Conservation (phyloP, 2,113 vertebrate genomes). For the Xiphophorus maculatus region DNA sequence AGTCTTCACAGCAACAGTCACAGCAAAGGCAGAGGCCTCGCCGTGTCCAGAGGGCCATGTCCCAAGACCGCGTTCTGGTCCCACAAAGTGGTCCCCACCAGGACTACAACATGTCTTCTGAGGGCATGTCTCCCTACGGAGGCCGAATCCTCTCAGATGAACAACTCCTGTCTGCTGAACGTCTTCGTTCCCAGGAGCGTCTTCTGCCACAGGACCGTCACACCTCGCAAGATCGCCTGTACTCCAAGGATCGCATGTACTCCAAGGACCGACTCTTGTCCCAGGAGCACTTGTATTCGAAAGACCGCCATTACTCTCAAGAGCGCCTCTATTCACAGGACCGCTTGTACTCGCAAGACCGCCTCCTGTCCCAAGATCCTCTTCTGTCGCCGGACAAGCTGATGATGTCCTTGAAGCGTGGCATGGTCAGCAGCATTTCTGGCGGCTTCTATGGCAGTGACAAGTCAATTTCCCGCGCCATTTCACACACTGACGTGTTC, state of each 20-base stretch:
- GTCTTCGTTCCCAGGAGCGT: constrained; percentile 85
- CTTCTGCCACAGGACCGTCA: constrained; percentile 92
- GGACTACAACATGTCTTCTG: constrained; percentile 83
- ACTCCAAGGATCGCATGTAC: constrained; percentile 93
- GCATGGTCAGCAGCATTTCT: constrained; percentile 72
- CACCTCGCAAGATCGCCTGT: constrained; percentile 91
- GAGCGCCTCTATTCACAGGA: constrained; percentile 94
- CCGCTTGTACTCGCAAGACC: constrained; percentile 92
- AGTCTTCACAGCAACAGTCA: constrained; percentile 73
- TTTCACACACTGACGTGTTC: constrained; percentile 97
- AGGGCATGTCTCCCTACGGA: constrained; percentile 82
- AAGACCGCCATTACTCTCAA: constrained; percentile 89
- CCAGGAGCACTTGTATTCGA: constrained; percentile 83
- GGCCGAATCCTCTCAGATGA: constrained; percentile 92
- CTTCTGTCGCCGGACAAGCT: constrained; percentile 92
- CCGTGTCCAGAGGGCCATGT: constrained; percentile 95
- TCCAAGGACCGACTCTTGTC: constrained; percentile 93
- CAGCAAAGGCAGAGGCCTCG: constrained; percentile 88
- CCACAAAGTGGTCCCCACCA: constrained; percentile 83
- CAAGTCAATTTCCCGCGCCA: constrained; percentile 90
- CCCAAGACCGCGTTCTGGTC: constrained; percentile 94
- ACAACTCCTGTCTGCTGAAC: constrained; percentile 89
- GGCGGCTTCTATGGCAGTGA: constrained; percentile 86
- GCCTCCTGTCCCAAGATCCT: constrained; percentile 95
- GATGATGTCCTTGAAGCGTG: constrained; percentile 85